These are phyloP conservation scores for Trialeurodes vaporariorum DNA, from an alignment of 1,140 invertebrate genomes.

Conservation along the genomic window DNA sequence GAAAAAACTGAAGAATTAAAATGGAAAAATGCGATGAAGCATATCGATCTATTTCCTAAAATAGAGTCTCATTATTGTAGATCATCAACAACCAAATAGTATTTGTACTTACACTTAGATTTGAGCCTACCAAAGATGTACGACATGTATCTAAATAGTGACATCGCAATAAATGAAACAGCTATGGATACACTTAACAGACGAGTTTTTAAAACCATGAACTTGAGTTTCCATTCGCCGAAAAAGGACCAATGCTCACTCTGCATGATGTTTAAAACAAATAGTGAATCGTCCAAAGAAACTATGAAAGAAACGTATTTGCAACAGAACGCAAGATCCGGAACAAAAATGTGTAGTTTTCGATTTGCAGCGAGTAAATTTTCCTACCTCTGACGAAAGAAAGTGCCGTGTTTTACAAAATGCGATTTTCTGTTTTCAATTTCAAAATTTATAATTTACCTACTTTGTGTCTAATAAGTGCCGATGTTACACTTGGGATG, in stretches of 20 bases:
- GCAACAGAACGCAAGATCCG: slow-evolving; percentile 18
- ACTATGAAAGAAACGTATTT: slow-evolving; percentile 18
- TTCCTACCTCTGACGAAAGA: slow-evolving; percentile 21
- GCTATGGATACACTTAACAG: slow-evolving; percentile 11
- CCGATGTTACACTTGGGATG: slow-evolving; percentile 11
- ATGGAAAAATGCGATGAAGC: background rate
- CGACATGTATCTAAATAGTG: slow-evolving; percentile 6
- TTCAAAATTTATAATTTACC: slow-evolving; percentile 22
- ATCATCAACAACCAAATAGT: slow-evolving; percentile 6
- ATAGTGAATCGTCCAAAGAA: slow-evolving; percentile 19
- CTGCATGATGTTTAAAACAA: slow-evolving; percentile 20
- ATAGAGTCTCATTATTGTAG: slow-evolving; percentile 13
- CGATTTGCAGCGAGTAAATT: slow-evolving; percentile 26
- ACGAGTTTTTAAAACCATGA: slow-evolving; percentile 15
- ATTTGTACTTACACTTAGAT: slow-evolving; percentile 8
- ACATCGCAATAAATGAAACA: slow-evolving; percentile 4
- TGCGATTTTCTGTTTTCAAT: slow-evolving; percentile 26
- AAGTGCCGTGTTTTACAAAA: slow-evolving; percentile 23
- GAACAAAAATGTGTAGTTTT: slow-evolving; percentile 21
- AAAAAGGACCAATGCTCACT: slow-evolving; percentile 25
- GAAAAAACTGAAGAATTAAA: slow-evolving; percentile 4
- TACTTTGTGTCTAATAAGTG: too few species aligned
- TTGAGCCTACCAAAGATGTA: slow-evolving; percentile 12
- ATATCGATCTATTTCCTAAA: slow-evolving; percentile 14
- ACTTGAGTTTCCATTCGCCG: slow-evolving; percentile 21